Evolutionary conservation across 1,140 invertebrate species (phyloP).

Genomic region (Catajapyx aquilonaris): DNA sequence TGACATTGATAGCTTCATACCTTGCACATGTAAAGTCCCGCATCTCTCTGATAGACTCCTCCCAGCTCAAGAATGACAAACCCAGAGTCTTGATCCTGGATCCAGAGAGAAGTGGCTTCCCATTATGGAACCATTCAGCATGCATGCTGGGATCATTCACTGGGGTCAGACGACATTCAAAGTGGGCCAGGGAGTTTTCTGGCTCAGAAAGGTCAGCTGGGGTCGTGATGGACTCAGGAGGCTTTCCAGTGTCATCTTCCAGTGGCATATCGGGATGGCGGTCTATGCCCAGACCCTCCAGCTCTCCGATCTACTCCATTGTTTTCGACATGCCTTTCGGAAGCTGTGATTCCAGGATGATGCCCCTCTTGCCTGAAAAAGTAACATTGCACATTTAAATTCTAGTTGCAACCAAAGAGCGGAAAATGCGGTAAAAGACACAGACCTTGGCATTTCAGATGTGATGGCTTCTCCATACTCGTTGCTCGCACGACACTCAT

Average conservation of each 20-base stretch:
- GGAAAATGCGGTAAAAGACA: too few relatives aligned
- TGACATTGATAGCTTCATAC: too few relatives aligned
- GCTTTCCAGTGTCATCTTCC: constrained; percentile 68
- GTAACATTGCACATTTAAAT: too few relatives aligned
- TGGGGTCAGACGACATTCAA: constrained; percentile 75
- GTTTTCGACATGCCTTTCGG: constrained; percentile 82
- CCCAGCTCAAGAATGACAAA: constrained; percentile 81
- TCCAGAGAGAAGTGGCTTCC: constrained; percentile 65
- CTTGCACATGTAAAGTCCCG: constrained; percentile 75
- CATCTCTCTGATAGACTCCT: constrained; percentile 68
- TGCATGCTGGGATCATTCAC: constrained; percentile 77
- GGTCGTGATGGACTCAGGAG: constrained; percentile 78
- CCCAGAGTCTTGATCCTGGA: constrained; percentile 74
- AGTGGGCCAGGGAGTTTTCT: constrained; percentile 79
- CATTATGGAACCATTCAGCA: constrained; percentile 94
- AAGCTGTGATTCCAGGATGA: constrained; percentile 76
- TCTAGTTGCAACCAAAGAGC: too few relatives aligned
- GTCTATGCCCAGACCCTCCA: constrained; percentile 75
- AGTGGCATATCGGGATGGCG: constrained; percentile 29
- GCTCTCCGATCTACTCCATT: constrained; percentile 77
- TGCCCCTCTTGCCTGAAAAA: constrained; percentile 60
- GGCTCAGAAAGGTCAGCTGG: constrained; percentile 60
- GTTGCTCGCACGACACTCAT: constrained; percentile 72
- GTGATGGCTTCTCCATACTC: constrained; percentile 86
- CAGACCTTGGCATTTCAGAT: constrained; percentile 53